Percentiles rank a stretch among this genome's conserved stretches.
Evolutionary conservation across 1,140 invertebrate genomes (phyloP).

Genomic region (Microplitis demolitor): DNA sequence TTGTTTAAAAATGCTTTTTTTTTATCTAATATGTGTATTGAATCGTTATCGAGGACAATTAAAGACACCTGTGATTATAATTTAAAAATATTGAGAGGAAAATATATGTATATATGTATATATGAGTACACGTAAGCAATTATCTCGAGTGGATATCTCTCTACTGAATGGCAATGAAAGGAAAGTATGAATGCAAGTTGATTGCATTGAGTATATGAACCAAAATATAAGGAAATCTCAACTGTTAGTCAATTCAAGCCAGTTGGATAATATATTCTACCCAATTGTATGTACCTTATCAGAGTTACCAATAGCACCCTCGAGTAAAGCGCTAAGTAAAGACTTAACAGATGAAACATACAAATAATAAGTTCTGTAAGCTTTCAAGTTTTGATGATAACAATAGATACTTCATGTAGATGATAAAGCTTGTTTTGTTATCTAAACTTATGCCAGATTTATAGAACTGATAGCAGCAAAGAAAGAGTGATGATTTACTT

Average conservation of each 20-base stretch:
- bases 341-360: not conserved
- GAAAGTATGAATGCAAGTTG: constrained; percentile 20
- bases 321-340: not conserved
- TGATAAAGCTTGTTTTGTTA: too few species aligned
- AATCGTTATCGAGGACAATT: too few species aligned
- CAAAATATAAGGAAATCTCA: not conserved
- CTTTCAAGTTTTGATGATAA: not conserved
- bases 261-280: constrained; percentile 1
- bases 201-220: not conserved
- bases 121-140: not conserved
- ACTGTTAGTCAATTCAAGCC: not conserved
- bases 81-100: not conserved
- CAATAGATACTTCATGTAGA: too few species aligned
- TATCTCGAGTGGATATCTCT: not conserved
- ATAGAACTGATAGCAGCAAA: too few species aligned
- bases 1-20: too few species aligned
- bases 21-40: too few species aligned
- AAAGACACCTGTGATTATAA: too few species aligned
- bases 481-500: not conserved
- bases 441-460: too few species aligned
- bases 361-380: not conserved
- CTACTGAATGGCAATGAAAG: not conserved
- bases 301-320: not conserved
- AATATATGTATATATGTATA: not conserved
- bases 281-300: not conserved